Evolutionary conservation across 1,140 invertebrate genomes (phyloP), one percentile per base, ranked within the genome.

Genomic region (Trichonephila clavata): DNA sequence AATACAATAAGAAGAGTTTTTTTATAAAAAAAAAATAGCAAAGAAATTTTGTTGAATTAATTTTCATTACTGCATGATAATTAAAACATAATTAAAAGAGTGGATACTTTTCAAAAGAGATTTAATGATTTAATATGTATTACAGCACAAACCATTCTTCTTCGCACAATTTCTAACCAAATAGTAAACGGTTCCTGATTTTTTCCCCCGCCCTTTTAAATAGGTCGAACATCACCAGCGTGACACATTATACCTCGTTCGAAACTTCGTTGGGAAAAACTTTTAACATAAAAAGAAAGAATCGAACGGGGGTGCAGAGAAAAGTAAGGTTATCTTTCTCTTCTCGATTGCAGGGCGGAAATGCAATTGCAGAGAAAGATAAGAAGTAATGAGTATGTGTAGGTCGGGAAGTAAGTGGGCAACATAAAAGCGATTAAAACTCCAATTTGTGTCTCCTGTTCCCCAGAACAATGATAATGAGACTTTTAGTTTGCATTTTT

Each of bases 341-440:
- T 77, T 14, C 27, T 18, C 13, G 27, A 77, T 39, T 32, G 71
- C 16, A 18, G 27, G 27, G 71, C 71, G 83, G 39, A 84, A 84
- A 84, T 59, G 32, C 83, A 84, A 84, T 84, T 27, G 50, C 43
- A 59, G 83, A 84, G 7, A 59, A 84, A 59, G 81, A 84, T 84
- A 84, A 84, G 57, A 84, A 84, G 57, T 84, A 84, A 50, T 57
- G 83, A 84, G 83, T 20, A 84, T 21, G 24, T 21, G 80, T n/a
- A 24, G 43, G 16, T 27, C 50, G 50, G 50, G 50, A 13, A 50
- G 57, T 57, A 84, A 84, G 81, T 20, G 32, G 21, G 57, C 43
- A 59, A 60, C 43, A 60, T 84, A 59, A 84, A 84, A 50, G 83
- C 83, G 83, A 84, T 84, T 84, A 84, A 84, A 84, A 84, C 83